Conservation (phyloP, 1,140 invertebrate genomes). For the Drusus annulatus region DNA sequence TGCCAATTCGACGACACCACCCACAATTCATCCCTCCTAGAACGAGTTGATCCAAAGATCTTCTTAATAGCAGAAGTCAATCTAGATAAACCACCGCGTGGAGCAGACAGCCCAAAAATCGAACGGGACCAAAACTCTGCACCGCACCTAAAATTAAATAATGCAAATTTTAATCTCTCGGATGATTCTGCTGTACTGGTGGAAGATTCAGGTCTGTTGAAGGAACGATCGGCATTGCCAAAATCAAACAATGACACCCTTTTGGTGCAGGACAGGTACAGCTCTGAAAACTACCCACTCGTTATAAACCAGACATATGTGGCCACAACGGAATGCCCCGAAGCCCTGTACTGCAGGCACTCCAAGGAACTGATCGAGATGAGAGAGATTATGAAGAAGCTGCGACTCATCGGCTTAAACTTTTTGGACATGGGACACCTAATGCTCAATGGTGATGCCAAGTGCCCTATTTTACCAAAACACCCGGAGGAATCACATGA, state of each 20-base stretch:
- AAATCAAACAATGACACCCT: not conserved
- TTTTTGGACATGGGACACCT: constrained; percentile 54
- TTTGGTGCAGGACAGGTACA: no score
- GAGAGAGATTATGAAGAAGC: constrained; percentile 31
- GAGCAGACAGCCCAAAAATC: not conserved
- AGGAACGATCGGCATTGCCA: not conserved
- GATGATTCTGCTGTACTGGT: not conserved
- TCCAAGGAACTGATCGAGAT: constrained; percentile 26
- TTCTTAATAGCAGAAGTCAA: not conserved
- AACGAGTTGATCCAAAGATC: not conserved
- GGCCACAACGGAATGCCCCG: not conserved
- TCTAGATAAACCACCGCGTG: not conserved
- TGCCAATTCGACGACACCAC: constrained; percentile 1
- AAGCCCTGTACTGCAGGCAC: not conserved
- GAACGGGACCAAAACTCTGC: not conserved
- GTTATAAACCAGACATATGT: not conserved
- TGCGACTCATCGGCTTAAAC: constrained; percentile 46
- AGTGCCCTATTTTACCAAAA: constrained; percentile 45
- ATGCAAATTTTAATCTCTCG: not conserved
- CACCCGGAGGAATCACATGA: not conserved
- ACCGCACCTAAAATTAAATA: not conserved
- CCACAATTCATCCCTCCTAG: not conserved
- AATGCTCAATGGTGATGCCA: constrained; percentile 37
- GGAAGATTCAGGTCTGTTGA: not conserved
- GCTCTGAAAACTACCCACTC: not conserved